Conservation (phyloP, 2,113 vertebrate species). For the Ageneiosus marmoratus region DNA sequence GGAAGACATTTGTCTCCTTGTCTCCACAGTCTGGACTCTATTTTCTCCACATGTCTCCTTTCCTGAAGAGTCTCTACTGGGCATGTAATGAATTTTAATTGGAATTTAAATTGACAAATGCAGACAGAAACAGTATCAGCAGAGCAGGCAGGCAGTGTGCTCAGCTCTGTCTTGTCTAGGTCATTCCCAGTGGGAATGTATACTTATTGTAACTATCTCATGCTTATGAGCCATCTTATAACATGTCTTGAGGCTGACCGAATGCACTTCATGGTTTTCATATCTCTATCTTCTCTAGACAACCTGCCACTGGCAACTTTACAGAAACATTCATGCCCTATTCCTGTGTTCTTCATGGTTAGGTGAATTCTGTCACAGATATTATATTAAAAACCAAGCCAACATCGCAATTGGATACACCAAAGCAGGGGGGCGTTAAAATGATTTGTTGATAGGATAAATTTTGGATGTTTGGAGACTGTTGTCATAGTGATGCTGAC, state of each 20-base stretch:
- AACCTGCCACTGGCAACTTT: background rate
- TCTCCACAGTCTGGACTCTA: slow-evolving; percentile 21
- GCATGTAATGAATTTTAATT: slow-evolving; percentile 60
- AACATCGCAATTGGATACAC: slow-evolving; percentile 64
- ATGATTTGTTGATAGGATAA: slow-evolving; percentile 62
- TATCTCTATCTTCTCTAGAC: slow-evolving; percentile 1
- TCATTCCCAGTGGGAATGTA: slow-evolving; percentile 14
- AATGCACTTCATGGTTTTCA: background rate
- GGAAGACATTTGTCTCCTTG: slow-evolving; percentile 15
- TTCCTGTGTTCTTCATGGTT: slow-evolving; percentile 42
- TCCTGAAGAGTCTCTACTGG: slow-evolving; percentile 38
- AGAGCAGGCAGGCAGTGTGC: background rate
- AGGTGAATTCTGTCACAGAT: slow-evolving; percentile 69
- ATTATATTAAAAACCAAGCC: slow-evolving; percentile 70
- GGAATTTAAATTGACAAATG: slow-evolving; percentile 51
- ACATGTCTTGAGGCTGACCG: background rate
- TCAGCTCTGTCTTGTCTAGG: slow-evolving; percentile 20
- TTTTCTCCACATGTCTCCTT: slow-evolving; percentile 22
- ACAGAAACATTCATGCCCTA: slow-evolving; percentile 32
- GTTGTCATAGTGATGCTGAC: slow-evolving; percentile 67
- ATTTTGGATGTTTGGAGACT: slow-evolving; percentile 56
- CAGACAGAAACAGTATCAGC: slow-evolving; percentile 29
- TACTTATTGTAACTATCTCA: slow-evolving; percentile 34
- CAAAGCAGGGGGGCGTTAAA: slow-evolving; percentile 42
- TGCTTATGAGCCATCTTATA: slow-evolving; percentile 50